Conservation (phyloP, 2,797 vertebrate species). For the Halcyon badia region DNA sequence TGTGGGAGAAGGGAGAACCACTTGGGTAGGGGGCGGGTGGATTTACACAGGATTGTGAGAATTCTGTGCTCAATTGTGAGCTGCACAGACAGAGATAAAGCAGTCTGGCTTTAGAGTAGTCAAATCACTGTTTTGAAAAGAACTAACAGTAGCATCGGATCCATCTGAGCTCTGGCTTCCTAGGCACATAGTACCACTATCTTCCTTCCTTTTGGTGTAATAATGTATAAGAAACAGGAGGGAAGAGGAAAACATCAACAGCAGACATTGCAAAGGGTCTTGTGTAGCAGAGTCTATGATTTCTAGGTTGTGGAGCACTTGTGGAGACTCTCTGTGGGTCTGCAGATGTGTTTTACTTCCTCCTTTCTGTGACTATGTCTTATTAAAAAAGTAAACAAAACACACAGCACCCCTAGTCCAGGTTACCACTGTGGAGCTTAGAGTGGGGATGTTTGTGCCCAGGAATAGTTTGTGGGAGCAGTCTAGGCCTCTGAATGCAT, state of each 20-base stretch:
- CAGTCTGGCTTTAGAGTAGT: background rate
- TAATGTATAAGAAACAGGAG: background rate
- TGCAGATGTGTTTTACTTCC: background rate
- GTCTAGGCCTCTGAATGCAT: background rate
- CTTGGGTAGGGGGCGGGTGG: background rate
- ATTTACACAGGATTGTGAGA: background rate
- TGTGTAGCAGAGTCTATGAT: background rate
- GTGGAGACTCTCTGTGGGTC: background rate
- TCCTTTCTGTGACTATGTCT: background rate
- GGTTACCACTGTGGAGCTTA: background rate
- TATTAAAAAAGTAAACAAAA: background rate
- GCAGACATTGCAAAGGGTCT: background rate
- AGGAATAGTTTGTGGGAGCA: background rate
- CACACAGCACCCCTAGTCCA: background rate
- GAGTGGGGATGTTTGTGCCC: background rate
- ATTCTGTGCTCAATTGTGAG: background rate
- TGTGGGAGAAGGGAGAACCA: constrained; percentile 9
- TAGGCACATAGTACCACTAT: background rate
- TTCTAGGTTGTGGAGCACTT: background rate
- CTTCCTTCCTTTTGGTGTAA: background rate
- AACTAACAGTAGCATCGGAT: background rate
- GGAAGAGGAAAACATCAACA: background rate
- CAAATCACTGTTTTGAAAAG: background rate
- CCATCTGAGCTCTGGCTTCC: constrained; percentile 4
- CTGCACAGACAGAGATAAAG: background rate